phyloP scores from a whole-genome alignment of 2,113 vertebrate species.

The Bufo bufo region DNA sequence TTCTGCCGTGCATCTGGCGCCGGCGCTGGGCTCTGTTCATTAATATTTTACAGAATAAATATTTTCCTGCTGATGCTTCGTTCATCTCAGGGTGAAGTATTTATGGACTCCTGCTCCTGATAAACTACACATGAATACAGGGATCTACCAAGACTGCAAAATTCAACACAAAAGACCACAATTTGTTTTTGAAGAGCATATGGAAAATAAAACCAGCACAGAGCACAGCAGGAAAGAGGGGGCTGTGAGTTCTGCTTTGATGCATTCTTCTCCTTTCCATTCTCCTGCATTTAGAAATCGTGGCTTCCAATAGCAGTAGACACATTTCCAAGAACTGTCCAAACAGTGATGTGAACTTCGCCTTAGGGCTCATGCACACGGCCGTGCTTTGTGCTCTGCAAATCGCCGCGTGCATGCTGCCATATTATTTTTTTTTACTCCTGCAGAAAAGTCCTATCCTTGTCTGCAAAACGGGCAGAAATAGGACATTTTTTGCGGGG shows the following conservation, averaged over 20 bases:
- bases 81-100: constrained; percentile 16
- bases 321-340: background rate
- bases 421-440: too few species aligned
- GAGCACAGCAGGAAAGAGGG: background rate
- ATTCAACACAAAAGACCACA: background rate
- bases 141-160: background rate
- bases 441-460: too few species aligned
- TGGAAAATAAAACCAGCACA: background rate
- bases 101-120: background rate
- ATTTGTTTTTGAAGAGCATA: background rate
- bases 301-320: background rate
- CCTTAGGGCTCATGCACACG: too few species aligned
- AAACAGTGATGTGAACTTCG: too few species aligned
- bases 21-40: background rate
- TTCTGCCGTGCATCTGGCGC: background rate
- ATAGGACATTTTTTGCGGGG: too few species aligned
- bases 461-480: too few species aligned
- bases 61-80: background rate
- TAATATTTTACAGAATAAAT: constrained; percentile 45
- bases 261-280: too few species aligned
- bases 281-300: background rate
- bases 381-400: too few species aligned
- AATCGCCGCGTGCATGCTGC: too few species aligned
- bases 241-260: too few species aligned
- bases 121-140: background rate